A percentile compares a stretch with the other conserved stretches of the same genome.
Evolutionary conservation across 2,888 invertebrate genomes (phyloP).

Genomic region (Drosophila siamana): DNA sequence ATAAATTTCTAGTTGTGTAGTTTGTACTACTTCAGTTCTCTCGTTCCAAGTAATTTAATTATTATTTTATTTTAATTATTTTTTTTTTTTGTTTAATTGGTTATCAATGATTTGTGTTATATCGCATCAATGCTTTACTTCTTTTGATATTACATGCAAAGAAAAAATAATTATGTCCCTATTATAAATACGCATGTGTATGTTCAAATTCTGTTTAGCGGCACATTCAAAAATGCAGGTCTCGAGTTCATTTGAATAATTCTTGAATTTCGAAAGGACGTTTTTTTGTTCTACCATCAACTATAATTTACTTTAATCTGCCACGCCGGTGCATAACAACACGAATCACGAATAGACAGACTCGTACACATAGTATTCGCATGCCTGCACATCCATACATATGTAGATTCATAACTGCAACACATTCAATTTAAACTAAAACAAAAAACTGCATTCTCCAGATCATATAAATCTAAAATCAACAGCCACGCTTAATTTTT

Average conservation of each 20-base stretch:
- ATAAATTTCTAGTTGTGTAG: constrained; percentile 66
- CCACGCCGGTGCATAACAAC: constrained; percentile 49
- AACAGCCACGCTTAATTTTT: constrained; percentile 78
- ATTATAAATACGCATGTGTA: constrained; percentile 17
- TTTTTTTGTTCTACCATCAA: background rate
- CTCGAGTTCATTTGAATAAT: constrained; percentile 5
- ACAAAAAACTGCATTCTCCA: constrained; percentile 63
- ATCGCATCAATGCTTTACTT: constrained; percentile 53
- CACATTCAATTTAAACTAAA: constrained; percentile 66
- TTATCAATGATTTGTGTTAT: constrained; percentile 73
- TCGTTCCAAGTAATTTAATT: constrained; percentile 40
- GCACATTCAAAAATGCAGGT: constrained; percentile 18
- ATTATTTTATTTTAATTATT: constrained; percentile 39
- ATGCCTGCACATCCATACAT: constrained; percentile 59
- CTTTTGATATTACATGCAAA: constrained; percentile 39
- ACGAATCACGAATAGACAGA: constrained; percentile 28
- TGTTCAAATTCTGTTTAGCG: constrained; percentile 14
- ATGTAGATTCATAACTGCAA: constrained; percentile 69
- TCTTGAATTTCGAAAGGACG: constrained; percentile 10
- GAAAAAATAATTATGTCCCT: constrained; percentile 29
- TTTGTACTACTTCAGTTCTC: constrained; percentile 40
- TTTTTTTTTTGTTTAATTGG: constrained; percentile 44
- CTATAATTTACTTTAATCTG: constrained; percentile 31
- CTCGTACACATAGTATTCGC: constrained; percentile 66
- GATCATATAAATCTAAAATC: constrained; percentile 66